Base-by-base conservation (phyloP, 2,113 vertebrate species). In the Myiopsitta monachus region DNA sequence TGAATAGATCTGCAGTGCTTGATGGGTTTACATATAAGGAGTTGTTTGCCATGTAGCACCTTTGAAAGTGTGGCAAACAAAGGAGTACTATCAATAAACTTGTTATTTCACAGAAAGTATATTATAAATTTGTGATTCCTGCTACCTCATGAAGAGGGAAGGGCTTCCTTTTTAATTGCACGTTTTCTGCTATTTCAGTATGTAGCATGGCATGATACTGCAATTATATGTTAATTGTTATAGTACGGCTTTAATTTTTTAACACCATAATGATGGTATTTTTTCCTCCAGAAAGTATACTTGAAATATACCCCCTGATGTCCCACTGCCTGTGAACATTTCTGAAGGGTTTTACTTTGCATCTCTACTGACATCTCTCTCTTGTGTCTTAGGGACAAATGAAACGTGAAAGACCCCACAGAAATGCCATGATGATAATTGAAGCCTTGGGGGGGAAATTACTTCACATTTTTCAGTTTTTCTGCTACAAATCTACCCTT, bases 1-100 rank as follows among this genome's bases (percentile, higher is more conserved):
- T 91, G 88, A 91, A 85, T 83, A 93, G 76, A 95, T 81, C 83
- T 92, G 92, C 94, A 88, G 87, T 80, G 55, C 85, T 88, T 82
- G 62, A 93, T 94, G 49, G 82, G 83, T 96, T 97, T 97, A 30
- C 2, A 19, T 82, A 95, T 92, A 90, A 95, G 79, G 70, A 85
- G 61, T 33, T 63, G 15, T 23, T 63, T 83, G 15, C 26, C 92
- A 78, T 41, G 9, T 7, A 47, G 62, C 8, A 27, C 23, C 72
- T 72, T 84, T 70, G 86, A 67, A 81, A 91, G 57, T 8, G 63
- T 38, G 79, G 13, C n/a, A 88, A 67, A 73, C 66, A 96, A 97
- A 84, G 81, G 24, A 84, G 36, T 43, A 49, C 43, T 52, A 55
- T 7, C 18, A 83, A n/a, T 10, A 87, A 94, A 90, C 39, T 89